These are phyloP conservation scores for Australoheros facetus DNA, from an alignment of 2,797 vertebrate genomes.

Conservation along the genomic window DNA sequence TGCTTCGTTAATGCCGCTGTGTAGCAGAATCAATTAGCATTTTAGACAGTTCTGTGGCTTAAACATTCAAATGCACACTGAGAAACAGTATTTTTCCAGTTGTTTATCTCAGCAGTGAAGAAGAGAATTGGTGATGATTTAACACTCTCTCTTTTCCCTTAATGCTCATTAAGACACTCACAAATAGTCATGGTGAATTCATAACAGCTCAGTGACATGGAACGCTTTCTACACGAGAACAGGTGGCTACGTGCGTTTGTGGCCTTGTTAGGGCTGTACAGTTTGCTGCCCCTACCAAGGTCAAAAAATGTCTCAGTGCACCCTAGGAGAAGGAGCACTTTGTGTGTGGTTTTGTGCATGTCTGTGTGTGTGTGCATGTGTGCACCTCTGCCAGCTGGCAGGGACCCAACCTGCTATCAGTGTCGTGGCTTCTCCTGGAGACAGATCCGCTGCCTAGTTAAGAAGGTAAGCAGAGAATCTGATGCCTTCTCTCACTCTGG, in stretches of 20 bases:
- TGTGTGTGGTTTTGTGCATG: constrained; percentile 24
- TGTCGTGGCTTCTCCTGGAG: constrained; percentile 50
- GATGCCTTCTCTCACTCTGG: constrained; percentile 18
- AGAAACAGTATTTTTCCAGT: constrained; percentile 1
- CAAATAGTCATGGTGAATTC: constrained; percentile 24
- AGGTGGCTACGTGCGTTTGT: constrained; percentile 38
- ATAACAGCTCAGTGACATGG: constrained; percentile 43
- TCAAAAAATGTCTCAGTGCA: constrained; percentile 58
- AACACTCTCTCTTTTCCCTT: not conserved
- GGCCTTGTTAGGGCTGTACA: constrained; percentile 45
- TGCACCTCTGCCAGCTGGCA: constrained; percentile 53
- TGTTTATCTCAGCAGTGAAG: constrained; percentile 8
- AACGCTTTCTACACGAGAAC: constrained; percentile 44
- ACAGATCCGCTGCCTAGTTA: constrained; percentile 61
- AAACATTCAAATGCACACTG: constrained; percentile 8
- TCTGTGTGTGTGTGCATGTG: constrained; percentile 39
- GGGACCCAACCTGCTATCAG: constrained; percentile 55
- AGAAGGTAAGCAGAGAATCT: constrained; percentile 46
- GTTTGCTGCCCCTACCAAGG: constrained; percentile 62
- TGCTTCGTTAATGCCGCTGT: not conserved
- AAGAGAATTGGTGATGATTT: not conserved
- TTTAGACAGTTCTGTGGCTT: constrained; percentile 16
- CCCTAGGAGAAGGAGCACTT: constrained; percentile 23
- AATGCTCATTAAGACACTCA: not conserved
- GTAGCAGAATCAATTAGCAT: constrained; percentile 21